These are phyloP conservation scores for Allygus modestus DNA, from an alignment of 2,888 invertebrate genomes.

Conservation along the genomic window DNA sequence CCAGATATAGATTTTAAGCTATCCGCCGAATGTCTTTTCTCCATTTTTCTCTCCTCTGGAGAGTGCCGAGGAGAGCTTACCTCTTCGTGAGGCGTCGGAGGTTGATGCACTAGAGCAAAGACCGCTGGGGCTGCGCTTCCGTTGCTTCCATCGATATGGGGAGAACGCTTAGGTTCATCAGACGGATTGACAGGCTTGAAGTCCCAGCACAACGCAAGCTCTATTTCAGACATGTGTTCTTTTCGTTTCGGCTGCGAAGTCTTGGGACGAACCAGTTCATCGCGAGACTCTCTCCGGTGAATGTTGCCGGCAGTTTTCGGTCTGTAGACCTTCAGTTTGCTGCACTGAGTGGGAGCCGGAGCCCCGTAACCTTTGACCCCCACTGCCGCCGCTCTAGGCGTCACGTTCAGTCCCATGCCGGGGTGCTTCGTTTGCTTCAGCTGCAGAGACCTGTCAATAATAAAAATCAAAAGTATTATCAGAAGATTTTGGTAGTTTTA, in stretches of 20 bases:
- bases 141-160: constrained; percentile 89
- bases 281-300: constrained; percentile 61
- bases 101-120: constrained; percentile 75
- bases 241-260: constrained; percentile 70
- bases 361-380: constrained; percentile 82
- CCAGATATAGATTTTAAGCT: constrained; percentile 57
- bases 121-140: constrained; percentile 87
- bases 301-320: constrained; percentile 74
- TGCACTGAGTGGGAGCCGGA: constrained; percentile 87
- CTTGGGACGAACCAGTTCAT: constrained; percentile 64
- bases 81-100: constrained; percentile 65
- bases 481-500: no score
- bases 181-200: constrained; percentile 82
- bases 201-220: constrained; percentile 93
- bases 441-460: constrained; percentile 76
- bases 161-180: constrained; percentile 83
- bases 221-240: constrained; percentile 83
- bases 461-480: neutral
- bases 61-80: constrained; percentile 2
- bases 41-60: neutral
- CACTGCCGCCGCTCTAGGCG: constrained; percentile 79
- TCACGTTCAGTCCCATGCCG: constrained; percentile 79
- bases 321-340: constrained; percentile 84
- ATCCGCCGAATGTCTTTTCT: constrained; percentile 16
- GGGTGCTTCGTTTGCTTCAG: constrained; percentile 78